Evolutionary conservation across 2,888 invertebrate species (phyloP), one percentile per base, ranked within the genome.

Genomic region (Automeris io): DNA sequence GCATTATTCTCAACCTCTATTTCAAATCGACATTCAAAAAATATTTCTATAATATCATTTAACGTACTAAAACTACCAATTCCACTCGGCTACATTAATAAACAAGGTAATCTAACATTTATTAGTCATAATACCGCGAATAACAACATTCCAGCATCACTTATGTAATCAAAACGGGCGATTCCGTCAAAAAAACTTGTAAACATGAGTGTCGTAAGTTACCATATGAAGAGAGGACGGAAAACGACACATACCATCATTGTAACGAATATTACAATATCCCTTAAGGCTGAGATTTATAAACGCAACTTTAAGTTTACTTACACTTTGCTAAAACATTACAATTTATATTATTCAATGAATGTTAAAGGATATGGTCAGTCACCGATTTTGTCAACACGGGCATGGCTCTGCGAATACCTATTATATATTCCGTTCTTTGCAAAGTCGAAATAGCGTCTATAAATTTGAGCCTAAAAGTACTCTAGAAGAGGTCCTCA

Each of bases 81-180:
- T 37, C 23, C 13, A 34, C 34, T 23, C 21, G 21, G 34, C 16
- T 23, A 16, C 23, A 22, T 34, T 34, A 34, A 22, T 37, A 33
- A 39, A 39, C 39, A 29, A 48, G 33, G 45, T 45, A 38, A 43
- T 40, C 42, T 45, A 51, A 51, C 51, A 51, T 55, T 54, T 46
- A 41, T 46, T 56, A 49, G 47, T 53, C 60, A 59, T 42, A 49
- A 43, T 59, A 56, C 57, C 31, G 37, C 51, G 57, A 56, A 56
- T 39, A 48, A 49, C 47, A 37, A 22, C 45, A 49, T 51, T 51
- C 45, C 46, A 47, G 40, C 41, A 41, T 50, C 43, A 46, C 49
- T 60, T 57, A 51, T 40, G 46, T 52, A 57, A 57, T 57, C 48
- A 33, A 21, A 34, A 39, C 57, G 46, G 45, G 47, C 54, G 49